Base-by-base conservation (phyloP, 37 sponge, comb jelly and placozoan species). In the Diacarnus erythraeanus region DNA sequence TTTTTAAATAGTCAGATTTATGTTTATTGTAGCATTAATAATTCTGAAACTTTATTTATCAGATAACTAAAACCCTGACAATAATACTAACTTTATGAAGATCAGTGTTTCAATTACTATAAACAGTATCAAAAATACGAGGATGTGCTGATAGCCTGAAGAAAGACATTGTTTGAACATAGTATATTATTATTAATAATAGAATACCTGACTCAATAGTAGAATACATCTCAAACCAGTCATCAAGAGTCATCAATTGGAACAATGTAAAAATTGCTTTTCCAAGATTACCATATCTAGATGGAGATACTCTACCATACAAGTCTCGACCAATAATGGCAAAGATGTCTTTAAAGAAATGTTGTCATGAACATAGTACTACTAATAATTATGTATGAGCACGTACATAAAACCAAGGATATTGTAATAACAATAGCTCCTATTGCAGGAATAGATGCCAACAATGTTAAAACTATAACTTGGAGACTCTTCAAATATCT, bases 221-320 rank as follows among this genome's bases (percentile, higher is more conserved):
- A 37, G 81, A 72, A 73, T 87, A 95, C 78, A 92, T 91, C 42
- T 72, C 74, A 79, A 79, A 92, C 96, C 96, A 95, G 79, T 95
- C 96, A 71, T 95, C 96, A 31, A 95, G 90, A 34, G 96, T 95
- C 38, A 95, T 71, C 29, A 95, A 82, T 64, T 95, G 96, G 72
- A 95, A 95, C 25, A 89, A 84, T 21, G 93, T 95, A 73, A 89
- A 83, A 40, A 80, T 75, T 15, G 96, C 90, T 38, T 65, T 23
- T 43, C 84, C 90, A n/a, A 95, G 59, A 75, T 89, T 95, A 29
- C 96, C 96, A 87, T 87, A 95, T 64, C 90, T 73, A 1, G 38
- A 69, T 31, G 90, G 93, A 61, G 89, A 92, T 33, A 89, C 84
- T 21, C 83, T 75, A 17, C 83, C 84, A 61, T 95, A 95, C 66